Evolutionary conservation across 1,140 invertebrate species (phyloP).

Genomic region (Drosophila albomicans): DNA sequence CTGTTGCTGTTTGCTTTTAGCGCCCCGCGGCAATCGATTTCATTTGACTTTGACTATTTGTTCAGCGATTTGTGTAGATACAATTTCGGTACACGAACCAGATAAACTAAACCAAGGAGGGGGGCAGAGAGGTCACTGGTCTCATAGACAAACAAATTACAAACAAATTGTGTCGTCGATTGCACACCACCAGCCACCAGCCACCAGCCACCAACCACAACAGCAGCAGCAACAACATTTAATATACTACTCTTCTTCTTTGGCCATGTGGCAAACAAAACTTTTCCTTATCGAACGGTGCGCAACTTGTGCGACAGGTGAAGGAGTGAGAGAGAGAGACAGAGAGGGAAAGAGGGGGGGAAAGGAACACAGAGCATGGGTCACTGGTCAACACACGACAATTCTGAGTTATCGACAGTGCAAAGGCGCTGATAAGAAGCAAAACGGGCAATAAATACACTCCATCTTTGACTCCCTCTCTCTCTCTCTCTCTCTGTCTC

Average conservation of each 20-base stretch:
- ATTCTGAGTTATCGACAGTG: constrained; percentile 60
- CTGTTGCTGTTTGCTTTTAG: constrained; percentile 55
- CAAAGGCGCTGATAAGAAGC: constrained; percentile 54
- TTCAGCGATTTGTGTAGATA: constrained; percentile 57
- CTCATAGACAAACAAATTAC: constrained; percentile 75
- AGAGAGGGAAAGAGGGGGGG: too few species aligned
- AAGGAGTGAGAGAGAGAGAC: not conserved
- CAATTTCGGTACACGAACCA: constrained; percentile 45
- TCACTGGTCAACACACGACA: not conserved
- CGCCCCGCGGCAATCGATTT: constrained; percentile 60
- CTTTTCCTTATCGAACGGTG: constrained; percentile 36
- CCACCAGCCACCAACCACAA: not conserved
- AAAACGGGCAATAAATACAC: constrained; percentile 2
- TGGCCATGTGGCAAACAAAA: constrained; percentile 12
- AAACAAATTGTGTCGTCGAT: constrained; percentile 73
- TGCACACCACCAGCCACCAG: not conserved
- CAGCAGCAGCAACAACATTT: too few species aligned
- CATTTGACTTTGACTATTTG: constrained; percentile 64
- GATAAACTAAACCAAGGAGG: constrained; percentile 38
- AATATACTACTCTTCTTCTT: too few species aligned
- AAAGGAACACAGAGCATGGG: too few species aligned
- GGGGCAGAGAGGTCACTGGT: constrained; percentile 24
- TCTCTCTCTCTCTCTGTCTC: not conserved
- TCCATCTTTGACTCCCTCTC: not conserved
- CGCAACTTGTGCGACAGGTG: constrained; percentile 33